Evolutionary conservation across 2,113 vertebrate species (phyloP).

Genomic region (Ageneiosus marmoratus): DNA sequence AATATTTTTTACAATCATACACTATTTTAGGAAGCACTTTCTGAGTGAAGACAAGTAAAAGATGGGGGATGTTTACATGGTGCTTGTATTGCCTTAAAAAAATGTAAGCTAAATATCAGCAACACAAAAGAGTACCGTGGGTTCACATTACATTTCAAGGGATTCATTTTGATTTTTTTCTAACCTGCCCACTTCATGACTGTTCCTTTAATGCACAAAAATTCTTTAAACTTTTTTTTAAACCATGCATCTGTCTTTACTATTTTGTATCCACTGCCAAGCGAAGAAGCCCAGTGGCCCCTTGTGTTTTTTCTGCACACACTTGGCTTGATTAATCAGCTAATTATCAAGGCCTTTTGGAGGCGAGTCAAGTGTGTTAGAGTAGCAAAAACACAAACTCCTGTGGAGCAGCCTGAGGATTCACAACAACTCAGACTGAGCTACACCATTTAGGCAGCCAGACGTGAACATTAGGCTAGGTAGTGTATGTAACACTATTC

Average conservation of each 20-base stretch:
- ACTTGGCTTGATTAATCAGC: background rate
- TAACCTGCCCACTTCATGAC: background rate
- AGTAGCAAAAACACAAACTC: background rate
- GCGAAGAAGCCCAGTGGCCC: background rate
- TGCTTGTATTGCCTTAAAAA: background rate
- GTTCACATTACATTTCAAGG: background rate
- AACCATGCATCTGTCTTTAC: background rate
- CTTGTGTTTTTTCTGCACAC: background rate
- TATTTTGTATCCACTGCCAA: background rate
- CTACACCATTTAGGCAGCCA: background rate
- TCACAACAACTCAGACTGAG: background rate
- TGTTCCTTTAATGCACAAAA: background rate
- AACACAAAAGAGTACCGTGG: background rate
- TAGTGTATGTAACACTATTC: slow-evolving; percentile 17
- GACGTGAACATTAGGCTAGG: background rate
- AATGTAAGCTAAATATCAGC: background rate
- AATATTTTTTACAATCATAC: no score
- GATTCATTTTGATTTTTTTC: background rate
- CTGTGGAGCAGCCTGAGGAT: background rate
- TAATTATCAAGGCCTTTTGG: background rate
- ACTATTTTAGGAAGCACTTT: background rate
- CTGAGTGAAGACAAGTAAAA: background rate
- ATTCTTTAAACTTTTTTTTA: background rate
- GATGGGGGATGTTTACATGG: background rate
- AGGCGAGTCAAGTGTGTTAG: slow-evolving; percentile 4